Conservation (phyloP, 1,140 invertebrate species). For the Scaptomyza graminum region DNA sequence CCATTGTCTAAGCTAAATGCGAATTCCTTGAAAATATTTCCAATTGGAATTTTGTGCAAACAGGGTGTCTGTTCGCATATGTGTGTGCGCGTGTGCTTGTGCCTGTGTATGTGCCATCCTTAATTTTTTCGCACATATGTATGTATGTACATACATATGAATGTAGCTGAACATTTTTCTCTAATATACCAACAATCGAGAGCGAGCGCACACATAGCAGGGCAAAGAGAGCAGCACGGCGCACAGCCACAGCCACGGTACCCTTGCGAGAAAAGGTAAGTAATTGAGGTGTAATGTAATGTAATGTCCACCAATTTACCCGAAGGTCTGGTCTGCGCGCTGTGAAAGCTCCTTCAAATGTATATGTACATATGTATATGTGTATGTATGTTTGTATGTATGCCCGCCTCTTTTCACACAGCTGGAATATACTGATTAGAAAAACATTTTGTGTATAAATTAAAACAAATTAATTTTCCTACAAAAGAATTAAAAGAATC, state of each 20-base stretch:
- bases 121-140: conserved; percentile 68
- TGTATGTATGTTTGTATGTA: conserved; percentile 12
- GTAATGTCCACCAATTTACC: conserved; percentile 54
- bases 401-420: conserved; percentile 24
- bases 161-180: conserved; percentile 71
- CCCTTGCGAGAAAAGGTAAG: conserved; percentile 57
- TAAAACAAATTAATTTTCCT: neutral
- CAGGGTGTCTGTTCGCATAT: conserved; percentile 62
- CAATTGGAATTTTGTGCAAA: conserved; percentile 69
- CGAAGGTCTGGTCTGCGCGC: conserved; percentile 38
- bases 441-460: neutral
- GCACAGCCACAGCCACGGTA: conserved; percentile 46
- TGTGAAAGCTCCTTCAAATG: conserved; percentile 31
- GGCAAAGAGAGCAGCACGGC: conserved; percentile 37
- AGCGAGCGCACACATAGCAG: conserved; percentile 44
- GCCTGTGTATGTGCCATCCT: conserved; percentile 65
- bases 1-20: conserved; percentile 25
- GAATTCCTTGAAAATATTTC: conserved; percentile 54
- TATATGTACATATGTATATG: conserved; percentile 1
- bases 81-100: conserved; percentile 51
- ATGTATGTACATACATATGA: conserved; percentile 56
- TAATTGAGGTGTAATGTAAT: conserved; percentile 57
- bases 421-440: conserved; percentile 16
- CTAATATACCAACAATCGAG: conserved; percentile 77
- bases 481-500: neutral